Conservation (phyloP, 2,888 invertebrate species). For the Drosophila paranaensis region DNA sequence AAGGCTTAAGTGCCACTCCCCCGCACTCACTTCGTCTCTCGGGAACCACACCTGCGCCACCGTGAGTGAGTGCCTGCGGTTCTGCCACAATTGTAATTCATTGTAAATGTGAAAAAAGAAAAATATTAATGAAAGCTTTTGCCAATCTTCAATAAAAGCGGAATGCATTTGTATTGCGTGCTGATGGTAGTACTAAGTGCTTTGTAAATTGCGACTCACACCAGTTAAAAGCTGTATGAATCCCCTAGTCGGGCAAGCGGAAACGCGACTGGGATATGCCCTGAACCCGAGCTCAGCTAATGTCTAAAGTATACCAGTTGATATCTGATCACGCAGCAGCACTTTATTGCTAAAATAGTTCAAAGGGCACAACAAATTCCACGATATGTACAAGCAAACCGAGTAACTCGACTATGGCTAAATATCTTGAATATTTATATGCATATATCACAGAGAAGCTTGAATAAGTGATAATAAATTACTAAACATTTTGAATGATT, state of each 20-base stretch:
- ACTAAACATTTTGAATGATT: too few relatives aligned
- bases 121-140: slow-evolving; percentile 41
- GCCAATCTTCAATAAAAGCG: slow-evolving; percentile 12
- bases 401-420: not conserved
- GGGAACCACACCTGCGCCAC: slow-evolving; percentile 8
- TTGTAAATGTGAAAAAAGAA: slow-evolving; percentile 38
- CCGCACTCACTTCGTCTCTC: not conserved
- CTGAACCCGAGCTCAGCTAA: not conserved
- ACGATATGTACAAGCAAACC: too few relatives aligned
- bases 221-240: not conserved
- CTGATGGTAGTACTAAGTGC: slow-evolving; percentile 23
- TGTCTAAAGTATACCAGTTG: not conserved
- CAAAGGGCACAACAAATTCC: not conserved
- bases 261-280: not conserved
- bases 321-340: not conserved
- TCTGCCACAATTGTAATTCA: slow-evolving; percentile 38
- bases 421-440: not conserved
- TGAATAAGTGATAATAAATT: too few relatives aligned
- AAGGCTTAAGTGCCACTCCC: slow-evolving; percentile 55
- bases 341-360: not conserved
- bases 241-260: not conserved
- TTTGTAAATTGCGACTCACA: slow-evolving; percentile 9
- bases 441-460: too few relatives aligned
- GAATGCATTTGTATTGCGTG: slow-evolving; percentile 34
- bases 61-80: slow-evolving; percentile 37